A percentile compares a stretch with the other conserved stretches of the same genome.
These are phyloP conservation scores for Phyllostomus hastatus DNA, from an alignment of 2,113 vertebrate genomes.

Conservation along the genomic window DNA sequence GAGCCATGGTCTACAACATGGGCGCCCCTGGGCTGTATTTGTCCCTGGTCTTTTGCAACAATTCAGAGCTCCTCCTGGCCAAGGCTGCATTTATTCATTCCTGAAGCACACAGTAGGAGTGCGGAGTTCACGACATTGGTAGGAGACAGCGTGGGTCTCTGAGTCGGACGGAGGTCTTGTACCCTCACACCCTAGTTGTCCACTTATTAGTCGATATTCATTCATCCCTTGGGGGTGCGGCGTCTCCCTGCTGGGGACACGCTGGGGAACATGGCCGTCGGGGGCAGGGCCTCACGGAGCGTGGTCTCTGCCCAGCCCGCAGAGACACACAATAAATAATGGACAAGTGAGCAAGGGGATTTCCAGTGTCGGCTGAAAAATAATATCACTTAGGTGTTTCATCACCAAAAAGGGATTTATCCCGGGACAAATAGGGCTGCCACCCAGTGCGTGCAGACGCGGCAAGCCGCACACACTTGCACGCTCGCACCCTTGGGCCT, in stretches of 20 bases:
- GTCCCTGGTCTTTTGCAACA: not conserved
- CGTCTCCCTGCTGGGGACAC: not conserved
- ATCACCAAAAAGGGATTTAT: not conserved
- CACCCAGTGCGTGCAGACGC: too few species aligned
- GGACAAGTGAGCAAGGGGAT: not conserved
- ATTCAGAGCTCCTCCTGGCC: too few species aligned
- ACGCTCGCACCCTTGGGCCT: not conserved
- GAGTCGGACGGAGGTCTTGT: not conserved
- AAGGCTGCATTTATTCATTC: not conserved
- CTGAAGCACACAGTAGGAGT: not conserved
- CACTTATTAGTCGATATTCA: not conserved
- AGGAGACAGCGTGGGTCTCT: not conserved
- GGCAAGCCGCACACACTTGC: not conserved
- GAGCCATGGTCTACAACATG: not conserved
- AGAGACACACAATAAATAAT: not conserved
- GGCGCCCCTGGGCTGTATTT: not conserved
- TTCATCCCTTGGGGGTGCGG: not conserved
- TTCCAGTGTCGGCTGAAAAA: not conserved
- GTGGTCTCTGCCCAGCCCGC: not conserved
- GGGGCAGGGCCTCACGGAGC: not conserved
- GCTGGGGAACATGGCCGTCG: too few species aligned
- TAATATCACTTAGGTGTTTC: not conserved
- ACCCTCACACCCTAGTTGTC: not conserved
- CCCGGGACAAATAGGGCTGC: not conserved
- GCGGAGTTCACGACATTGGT: not conserved